Evolutionary conservation across 2,113 vertebrate genomes (phyloP).

Genomic region (Pantherophis guttatus): DNA sequence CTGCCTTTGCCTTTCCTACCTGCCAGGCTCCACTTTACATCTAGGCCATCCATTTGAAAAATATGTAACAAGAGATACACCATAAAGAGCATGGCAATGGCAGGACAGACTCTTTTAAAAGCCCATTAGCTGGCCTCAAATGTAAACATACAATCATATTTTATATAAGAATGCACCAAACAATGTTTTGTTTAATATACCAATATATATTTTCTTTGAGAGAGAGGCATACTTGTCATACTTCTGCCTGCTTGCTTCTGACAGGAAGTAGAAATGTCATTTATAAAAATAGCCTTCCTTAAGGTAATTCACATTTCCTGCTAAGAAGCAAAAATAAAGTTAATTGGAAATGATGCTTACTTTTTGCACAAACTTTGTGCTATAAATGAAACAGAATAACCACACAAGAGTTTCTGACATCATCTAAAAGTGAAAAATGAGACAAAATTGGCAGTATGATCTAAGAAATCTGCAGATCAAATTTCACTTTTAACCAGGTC

Average conservation of each 20-base stretch:
- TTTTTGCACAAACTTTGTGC: constrained; percentile 13
- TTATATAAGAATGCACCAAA: neutral
- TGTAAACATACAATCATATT: neutral
- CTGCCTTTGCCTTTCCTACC: neutral
- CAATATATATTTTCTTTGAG: neutral
- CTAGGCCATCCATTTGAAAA: neutral
- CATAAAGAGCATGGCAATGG: neutral
- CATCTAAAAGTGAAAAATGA: neutral
- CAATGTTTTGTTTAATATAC: neutral
- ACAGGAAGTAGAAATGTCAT: constrained; percentile 60
- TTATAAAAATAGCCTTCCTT: constrained; percentile 60
- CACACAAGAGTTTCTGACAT: neutral
- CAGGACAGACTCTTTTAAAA: neutral
- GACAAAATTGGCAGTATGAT: neutral
- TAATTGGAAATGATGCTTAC: constrained; percentile 38
- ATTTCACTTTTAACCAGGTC: neutral
- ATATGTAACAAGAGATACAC: neutral
- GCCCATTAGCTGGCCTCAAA: neutral
- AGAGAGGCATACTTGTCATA: constrained; percentile 40
- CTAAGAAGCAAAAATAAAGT: constrained; percentile 39
- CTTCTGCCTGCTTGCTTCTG: constrained; percentile 55
- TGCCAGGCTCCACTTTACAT: neutral
- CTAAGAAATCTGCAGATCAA: neutral
- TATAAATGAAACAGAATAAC: neutral
- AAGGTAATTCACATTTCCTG: constrained; percentile 34